These are phyloP conservation scores for Tenthredo livida DNA, from an alignment of 2,888 invertebrate species.

Conservation along the genomic window DNA sequence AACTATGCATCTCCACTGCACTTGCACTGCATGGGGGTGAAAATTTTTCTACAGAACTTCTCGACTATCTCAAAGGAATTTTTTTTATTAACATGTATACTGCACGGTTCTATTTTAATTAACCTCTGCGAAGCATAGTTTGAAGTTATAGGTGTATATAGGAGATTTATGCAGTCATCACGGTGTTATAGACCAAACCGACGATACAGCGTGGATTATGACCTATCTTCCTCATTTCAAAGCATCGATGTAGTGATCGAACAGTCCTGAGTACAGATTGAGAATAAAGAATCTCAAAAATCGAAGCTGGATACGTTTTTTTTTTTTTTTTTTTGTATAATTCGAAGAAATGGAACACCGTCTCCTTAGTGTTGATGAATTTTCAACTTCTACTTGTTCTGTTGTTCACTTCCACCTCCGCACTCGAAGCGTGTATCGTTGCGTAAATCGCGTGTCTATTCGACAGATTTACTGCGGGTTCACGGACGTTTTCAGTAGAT, in stretches of 20 bases:
- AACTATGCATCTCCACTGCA: too few species aligned
- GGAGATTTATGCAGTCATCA: too few species aligned
- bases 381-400: background rate
- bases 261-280: too few species aligned
- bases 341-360: background rate
- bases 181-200: too few species aligned
- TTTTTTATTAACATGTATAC: background rate
- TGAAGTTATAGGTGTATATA: too few species aligned
- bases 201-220: too few species aligned
- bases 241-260: too few species aligned
- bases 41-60: background rate
- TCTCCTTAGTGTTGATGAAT: background rate
- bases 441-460: background rate
- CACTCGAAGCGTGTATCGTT: background rate
- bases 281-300: too few species aligned
- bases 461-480: background rate
- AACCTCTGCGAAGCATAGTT: background rate
- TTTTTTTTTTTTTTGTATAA: background rate
- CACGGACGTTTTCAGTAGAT: constrained; percentile 23
- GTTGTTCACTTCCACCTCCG: background rate
- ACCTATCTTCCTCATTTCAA: too few species aligned
- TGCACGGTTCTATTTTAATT: background rate
- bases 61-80: background rate
- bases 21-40: background rate
- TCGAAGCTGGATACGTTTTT: background rate